These are phyloP conservation scores for Drosophila ambigua DNA, from an alignment of 1,140 invertebrate species.

Conservation along the genomic window DNA sequence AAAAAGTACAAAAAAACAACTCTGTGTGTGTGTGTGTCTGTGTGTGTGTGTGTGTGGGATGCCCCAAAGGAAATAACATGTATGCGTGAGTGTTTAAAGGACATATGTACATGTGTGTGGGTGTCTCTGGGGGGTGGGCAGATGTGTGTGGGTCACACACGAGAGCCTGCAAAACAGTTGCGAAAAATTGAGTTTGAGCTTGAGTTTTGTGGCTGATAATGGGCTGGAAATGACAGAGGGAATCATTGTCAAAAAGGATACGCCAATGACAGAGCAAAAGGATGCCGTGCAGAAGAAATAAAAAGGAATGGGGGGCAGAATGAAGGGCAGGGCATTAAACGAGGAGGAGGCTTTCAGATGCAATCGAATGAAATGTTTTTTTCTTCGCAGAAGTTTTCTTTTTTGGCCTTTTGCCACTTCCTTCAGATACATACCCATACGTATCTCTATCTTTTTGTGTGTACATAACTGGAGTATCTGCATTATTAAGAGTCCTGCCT, in stretches of 20 bases:
- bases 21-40: background rate
- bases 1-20: slow-evolving; percentile 7
- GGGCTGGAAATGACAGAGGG: slow-evolving; percentile 27
- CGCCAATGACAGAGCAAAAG: background rate
- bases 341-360: too few species aligned
- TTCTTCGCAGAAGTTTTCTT: background rate
- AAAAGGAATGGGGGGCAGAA: too few species aligned
- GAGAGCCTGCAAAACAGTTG: background rate
- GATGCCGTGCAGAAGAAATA: too few species aligned
- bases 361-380: too few species aligned
- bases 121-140: background rate
- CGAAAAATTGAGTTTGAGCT: slow-evolving; percentile 32
- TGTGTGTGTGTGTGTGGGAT: slow-evolving; percentile 2
- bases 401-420: slow-evolving; percentile 34
- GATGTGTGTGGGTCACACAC: slow-evolving; percentile 1
- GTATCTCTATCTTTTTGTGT: slow-evolving; percentile 8
- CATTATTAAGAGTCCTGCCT: slow-evolving; percentile 41
- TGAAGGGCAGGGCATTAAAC: too few species aligned
- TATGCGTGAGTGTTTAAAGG: too few species aligned
- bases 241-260: background rate
- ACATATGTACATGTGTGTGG: too few species aligned
- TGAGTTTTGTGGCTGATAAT: slow-evolving; percentile 44
- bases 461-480: slow-evolving; percentile 25
- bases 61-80: too few species aligned
- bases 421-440: background rate